A percentile compares a stretch with the other conserved stretches of the same genome.
These are phyloP conservation scores for Etheostoma nigrum DNA, from an alignment of 2,797 vertebrate species.

Conservation along the genomic window DNA sequence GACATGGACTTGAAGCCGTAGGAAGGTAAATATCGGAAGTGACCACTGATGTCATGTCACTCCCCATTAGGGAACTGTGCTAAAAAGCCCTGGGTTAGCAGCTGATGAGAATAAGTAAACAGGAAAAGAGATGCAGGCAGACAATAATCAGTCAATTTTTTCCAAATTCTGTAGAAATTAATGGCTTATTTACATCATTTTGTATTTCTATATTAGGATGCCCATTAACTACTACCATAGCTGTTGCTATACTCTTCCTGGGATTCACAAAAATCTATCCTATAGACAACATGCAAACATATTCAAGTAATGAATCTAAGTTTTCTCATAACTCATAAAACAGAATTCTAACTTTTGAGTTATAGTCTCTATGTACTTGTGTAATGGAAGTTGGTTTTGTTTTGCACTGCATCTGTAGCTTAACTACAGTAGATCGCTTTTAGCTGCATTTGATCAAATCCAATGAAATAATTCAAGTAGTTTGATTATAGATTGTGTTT, in stretches of 20 bases:
- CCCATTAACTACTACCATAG: background rate
- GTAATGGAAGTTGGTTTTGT: background rate
- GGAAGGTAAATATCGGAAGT: slow-evolving; percentile 48
- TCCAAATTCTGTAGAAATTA: background rate
- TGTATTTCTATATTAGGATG: background rate
- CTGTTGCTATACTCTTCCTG: background rate
- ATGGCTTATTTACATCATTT: background rate
- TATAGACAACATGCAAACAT: background rate
- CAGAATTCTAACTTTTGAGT: background rate
- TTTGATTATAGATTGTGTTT: slow-evolving; percentile 23
- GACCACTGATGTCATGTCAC: slow-evolving; percentile 39
- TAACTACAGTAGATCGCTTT: background rate
- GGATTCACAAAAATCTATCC: background rate
- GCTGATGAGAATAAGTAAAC: slow-evolving; percentile 10
- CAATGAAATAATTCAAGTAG: background rate
- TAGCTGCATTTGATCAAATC: background rate
- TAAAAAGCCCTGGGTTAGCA: slow-evolving; percentile 26
- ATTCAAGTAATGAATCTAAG: background rate
- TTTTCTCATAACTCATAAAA: background rate
- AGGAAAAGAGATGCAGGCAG: background rate
- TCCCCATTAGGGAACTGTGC: slow-evolving; percentile 15
- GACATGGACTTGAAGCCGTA: slow-evolving; percentile 18
- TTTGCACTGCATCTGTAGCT: background rate
- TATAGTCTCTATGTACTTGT: background rate
- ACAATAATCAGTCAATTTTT: background rate